Base-by-base conservation (phyloP, 2,888 invertebrate species). In the Parelbella ahira region DNA sequence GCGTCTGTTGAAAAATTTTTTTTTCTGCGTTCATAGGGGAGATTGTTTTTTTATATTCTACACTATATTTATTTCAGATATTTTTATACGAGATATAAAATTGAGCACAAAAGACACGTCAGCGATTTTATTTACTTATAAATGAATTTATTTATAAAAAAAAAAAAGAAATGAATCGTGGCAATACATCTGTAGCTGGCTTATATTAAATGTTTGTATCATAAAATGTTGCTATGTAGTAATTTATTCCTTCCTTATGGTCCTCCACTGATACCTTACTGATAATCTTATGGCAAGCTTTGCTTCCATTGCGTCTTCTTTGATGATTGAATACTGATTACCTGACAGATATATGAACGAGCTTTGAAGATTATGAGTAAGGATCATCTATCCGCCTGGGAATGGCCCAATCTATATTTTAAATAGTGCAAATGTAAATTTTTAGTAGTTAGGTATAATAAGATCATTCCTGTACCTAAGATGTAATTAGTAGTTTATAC, bases 391-490 rank as follows among this genome's bases (percentile, higher is more conserved):
- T 72, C 78, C 78, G 77, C 73, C 77, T 76, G 64, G 58, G 56
- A 64, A 63, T 55, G 67, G 63, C 69, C 72, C 68, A 60, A 68
- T 63, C 53, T 67, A 53, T 63, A 62, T 58, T 62, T 65, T 66
- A 68, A 64, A 68, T 81, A 86, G 80, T 81, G 71, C 76, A 80
- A 83, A 74, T 86, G 77, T 83, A 79, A 71, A 76, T 76, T 68
- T 63, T 70, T 63, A 56, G 58, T 50, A 60, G 59, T 53, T 63
- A 74, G 68, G 67, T 63, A 58, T 72, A 65, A 53, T 81, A 78
- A 82, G 78, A 76, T 83, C 83, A 84, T 86, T 86, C 84, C 86
- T 75, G 84, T 83, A 84, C 86, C 86, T 86, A 86, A 86, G 86
- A 86, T 57, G 60, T 60, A 79, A 68, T 72, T 74, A 79, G 77